A percentile compares a stretch with the other conserved stretches of the same genome.
phyloP scores from a whole-genome alignment of 1,140 invertebrate species.

The Pseudomyrmex pallidus region DNA sequence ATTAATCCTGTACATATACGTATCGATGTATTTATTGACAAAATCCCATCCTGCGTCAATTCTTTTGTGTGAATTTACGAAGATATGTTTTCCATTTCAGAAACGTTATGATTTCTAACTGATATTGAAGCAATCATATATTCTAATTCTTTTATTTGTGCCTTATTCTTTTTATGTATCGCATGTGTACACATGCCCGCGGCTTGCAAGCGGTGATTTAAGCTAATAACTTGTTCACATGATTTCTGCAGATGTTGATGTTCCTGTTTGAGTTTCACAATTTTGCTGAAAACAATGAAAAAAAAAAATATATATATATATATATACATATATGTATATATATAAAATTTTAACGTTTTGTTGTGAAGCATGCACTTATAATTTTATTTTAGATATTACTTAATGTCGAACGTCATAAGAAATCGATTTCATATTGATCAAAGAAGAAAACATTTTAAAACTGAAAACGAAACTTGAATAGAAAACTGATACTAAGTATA shows the following conservation, averaged over 20 bases:
- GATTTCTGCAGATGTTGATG: conserved; percentile 75
- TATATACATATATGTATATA: not conserved
- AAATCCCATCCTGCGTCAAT: conserved; percentile 8
- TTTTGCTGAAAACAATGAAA: conserved; percentile 71
- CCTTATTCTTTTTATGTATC: conserved; percentile 72
- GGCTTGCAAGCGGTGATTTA: conserved; percentile 78
- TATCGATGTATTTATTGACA: conserved; percentile 42
- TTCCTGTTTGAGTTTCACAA: conserved; percentile 78
- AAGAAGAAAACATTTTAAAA: not conserved
- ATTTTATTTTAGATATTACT: not conserved
- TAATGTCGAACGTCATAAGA: not conserved
- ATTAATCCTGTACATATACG: conserved; percentile 79
- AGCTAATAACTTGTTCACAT: conserved; percentile 63
- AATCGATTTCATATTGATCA: not conserved
- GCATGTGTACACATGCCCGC: conserved; percentile 72
- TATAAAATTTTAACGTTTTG: too few relatives aligned
- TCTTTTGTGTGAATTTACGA: conserved; percentile 29
- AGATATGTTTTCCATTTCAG: conserved; percentile 53
- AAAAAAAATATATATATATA: not conserved
- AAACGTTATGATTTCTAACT: not conserved
- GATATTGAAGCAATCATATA: conserved; percentile 54
- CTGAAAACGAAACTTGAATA: too few relatives aligned
- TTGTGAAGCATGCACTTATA: not conserved
- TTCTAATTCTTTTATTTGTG: conserved; percentile 65
- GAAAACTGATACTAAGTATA: too few relatives aligned